Base-by-base conservation (phyloP, 2,797 vertebrate genomes). In the Microctenopoma steveboyesi region DNA sequence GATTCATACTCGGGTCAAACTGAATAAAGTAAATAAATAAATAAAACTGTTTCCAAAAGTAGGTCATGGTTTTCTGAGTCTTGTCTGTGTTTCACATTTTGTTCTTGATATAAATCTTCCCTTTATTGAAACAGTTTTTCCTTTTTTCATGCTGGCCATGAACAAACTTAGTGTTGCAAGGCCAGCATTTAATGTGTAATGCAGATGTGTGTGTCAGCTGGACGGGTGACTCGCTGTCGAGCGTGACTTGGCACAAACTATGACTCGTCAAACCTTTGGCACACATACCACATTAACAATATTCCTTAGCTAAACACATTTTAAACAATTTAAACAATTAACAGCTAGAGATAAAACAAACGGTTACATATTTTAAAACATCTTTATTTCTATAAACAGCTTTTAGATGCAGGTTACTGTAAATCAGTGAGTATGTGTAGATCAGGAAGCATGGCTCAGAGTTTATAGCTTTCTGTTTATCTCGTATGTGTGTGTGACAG, bases 141-240 rank as follows among this genome's bases (percentile, higher is more conserved):
- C 79, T 22, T 14, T 54, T 75, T 58, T 61, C 3, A 22, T 33
- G n/a, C 14, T 54, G 37, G 18, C 22, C 5, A 13, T 27, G 18
- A 18, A 57, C 14, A 52, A 65, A 78, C 57, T 63, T 50, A 47
- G 28, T 55, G 46, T 63, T 45, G 30, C 43, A n/a, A 35, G 49
- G 59, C n/a, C 53, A 4, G 47, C 45, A 60, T 27, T 1, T 62
- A 13, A 82, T 61, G 50, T 65, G 7, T 22, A 39, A 43, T 7
- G 52, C 84, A 88, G 74, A 77, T 77, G 64, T 74, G 59, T 64
- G 62, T 10, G 45, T 55, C 8, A 4, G 18, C 16, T 43, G 9
- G 10, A 25, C 13, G 12, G 18, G 45, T 16, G 50, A 50, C 6
- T 22, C 50, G 15, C 46, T 74, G 22, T 35, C 15, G 4, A 13